phyloP scores from a whole-genome alignment of 2,113 vertebrate genomes.

The Caranx melampygus region DNA sequence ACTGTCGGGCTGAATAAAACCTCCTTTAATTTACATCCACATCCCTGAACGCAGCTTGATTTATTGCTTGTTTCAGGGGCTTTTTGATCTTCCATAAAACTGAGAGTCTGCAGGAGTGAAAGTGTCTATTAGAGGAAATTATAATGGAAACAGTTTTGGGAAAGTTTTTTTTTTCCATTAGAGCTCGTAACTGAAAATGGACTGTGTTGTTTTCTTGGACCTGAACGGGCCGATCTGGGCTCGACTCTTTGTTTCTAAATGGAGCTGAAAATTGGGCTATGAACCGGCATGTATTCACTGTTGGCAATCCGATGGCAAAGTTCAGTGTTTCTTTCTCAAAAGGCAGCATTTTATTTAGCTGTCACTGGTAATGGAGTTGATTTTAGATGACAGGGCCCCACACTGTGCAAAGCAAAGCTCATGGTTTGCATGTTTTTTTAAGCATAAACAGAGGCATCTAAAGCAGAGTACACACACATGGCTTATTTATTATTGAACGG shows the following conservation, averaged over 20 bases:
- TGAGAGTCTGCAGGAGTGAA: neutral
- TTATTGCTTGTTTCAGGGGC: neutral
- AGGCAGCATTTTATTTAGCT: neutral
- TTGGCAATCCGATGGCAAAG: too few species aligned
- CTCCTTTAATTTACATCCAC: neutral
- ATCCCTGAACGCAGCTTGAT: neutral
- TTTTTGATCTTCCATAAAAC: neutral
- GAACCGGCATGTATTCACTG: too few species aligned
- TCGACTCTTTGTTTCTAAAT: too few species aligned
- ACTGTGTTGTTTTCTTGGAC: too few species aligned
- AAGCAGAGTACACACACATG: neutral
- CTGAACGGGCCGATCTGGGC: too few species aligned
- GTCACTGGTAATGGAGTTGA: neutral
- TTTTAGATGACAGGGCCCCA: neutral
- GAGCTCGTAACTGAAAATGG: too few species aligned
- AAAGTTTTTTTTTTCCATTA: too few species aligned
- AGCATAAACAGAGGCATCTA: neutral
- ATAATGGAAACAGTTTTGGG: too few species aligned
- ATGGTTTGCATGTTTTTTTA: neutral
- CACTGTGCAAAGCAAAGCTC: neutral
- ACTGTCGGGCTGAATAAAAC: neutral
- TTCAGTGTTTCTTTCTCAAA: neutral
- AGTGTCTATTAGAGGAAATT: neutral
- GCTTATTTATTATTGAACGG: neutral
- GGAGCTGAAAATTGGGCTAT: too few species aligned